A percentile compares a stretch with the other conserved stretches of the same genome.
phyloP scores from a whole-genome alignment of 1,140 invertebrate genomes.

The Drosophila prosaltans region DNA sequence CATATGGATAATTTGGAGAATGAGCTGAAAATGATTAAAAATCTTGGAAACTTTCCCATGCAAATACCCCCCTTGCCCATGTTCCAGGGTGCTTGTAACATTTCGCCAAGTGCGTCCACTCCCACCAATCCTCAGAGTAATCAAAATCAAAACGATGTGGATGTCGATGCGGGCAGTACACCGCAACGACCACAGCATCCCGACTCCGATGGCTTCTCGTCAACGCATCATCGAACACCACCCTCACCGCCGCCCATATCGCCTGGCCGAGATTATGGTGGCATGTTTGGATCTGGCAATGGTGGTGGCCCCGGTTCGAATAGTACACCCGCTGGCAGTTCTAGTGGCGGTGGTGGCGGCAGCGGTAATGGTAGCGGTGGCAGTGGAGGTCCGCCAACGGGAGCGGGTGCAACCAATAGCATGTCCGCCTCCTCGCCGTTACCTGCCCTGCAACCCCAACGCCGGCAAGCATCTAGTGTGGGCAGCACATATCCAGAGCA shows the following conservation, averaged over 20 bases:
- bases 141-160: slow-evolving; percentile 81
- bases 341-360: slow-evolving; percentile 56
- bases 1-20: slow-evolving; percentile 79
- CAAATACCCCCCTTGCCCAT: slow-evolving; percentile 81
- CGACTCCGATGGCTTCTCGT: slow-evolving; percentile 76
- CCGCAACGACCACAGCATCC: slow-evolving; percentile 69
- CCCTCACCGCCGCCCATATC: slow-evolving; percentile 80
- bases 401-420: slow-evolving; percentile 57
- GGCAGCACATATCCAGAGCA: slow-evolving; percentile 82
- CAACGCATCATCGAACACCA: slow-evolving; percentile 77
- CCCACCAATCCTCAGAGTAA: slow-evolving; percentile 81
- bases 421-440: slow-evolving; percentile 79
- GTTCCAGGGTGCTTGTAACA: slow-evolving; percentile 78
- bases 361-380: slow-evolving; percentile 17
- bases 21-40: slow-evolving; percentile 83
- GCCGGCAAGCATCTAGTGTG: slow-evolving; percentile 76
- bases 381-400: slow-evolving; percentile 8
- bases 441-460: slow-evolving; percentile 72
- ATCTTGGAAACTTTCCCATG: slow-evolving; percentile 80
- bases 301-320: slow-evolving; percentile 60
- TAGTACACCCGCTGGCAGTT: slow-evolving; percentile 73
- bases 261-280: slow-evolving; percentile 78
- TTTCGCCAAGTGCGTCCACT: slow-evolving; percentile 75
- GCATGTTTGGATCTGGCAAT: slow-evolving; percentile 62
- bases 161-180: slow-evolving; percentile 80